Evolutionary conservation across 2,113 vertebrate species (phyloP).

Genomic region (Conger conger): DNA sequence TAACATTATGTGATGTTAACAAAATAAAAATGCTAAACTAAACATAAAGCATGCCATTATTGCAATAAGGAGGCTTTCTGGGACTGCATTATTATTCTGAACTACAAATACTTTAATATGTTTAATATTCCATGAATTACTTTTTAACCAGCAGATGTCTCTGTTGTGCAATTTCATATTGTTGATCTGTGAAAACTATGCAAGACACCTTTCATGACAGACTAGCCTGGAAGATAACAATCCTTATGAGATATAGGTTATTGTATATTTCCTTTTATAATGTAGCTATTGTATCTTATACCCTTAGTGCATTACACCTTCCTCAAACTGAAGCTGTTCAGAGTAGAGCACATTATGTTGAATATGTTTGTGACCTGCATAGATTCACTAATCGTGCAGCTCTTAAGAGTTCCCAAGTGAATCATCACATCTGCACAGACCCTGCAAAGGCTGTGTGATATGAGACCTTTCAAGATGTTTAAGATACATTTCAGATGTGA

Average conservation of each 20-base stretch:
- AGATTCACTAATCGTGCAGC: not conserved
- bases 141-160: constrained; percentile 51
- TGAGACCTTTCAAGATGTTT: not conserved
- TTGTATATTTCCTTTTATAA: not conserved
- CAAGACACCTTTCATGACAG: not conserved
- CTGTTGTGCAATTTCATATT: constrained; percentile 38
- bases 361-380: not conserved
- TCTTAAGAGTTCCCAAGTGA: not conserved
- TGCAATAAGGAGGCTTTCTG: not conserved
- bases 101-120: no score
- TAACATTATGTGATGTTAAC: not conserved
- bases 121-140: not conserved
- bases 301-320: not conserved
- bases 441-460: not conserved
- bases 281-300: not conserved
- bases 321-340: not conserved
- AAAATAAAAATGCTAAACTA: not conserved
- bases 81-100: not conserved
- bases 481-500: not conserved
- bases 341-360: not conserved
- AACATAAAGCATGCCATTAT: not conserved
- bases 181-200: not conserved
- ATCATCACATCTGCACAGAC: not conserved
- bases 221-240: not conserved
- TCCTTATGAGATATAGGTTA: not conserved